These are phyloP conservation scores for Gymnothorax reevesii DNA, from an alignment of 2,797 vertebrate species.

Conservation along the genomic window DNA sequence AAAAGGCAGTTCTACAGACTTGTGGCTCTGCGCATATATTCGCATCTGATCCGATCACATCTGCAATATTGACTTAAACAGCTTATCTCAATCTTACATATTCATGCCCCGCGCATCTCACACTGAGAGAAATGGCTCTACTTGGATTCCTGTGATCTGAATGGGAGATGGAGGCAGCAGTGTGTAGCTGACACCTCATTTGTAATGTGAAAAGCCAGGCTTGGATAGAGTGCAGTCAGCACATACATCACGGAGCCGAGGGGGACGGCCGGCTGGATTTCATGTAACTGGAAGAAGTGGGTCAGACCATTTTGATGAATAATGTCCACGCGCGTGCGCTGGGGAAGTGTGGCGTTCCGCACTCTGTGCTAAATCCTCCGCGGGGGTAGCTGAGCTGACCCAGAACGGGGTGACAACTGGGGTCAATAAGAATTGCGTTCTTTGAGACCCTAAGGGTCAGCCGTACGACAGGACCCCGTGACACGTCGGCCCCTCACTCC, in stretches of 20 bases:
- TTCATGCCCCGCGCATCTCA: neutral
- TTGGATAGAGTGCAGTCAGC: conserved; percentile 27
- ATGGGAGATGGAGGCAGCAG: conserved; percentile 4
- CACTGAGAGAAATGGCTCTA: conserved; percentile 6
- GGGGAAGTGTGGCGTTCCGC: neutral
- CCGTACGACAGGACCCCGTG: conserved; percentile 68
- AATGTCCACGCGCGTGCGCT: neutral
- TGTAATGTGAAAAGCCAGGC: conserved; percentile 15
- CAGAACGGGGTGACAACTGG: conserved; percentile 62
- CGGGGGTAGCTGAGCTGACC: neutral
- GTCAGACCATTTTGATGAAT: conserved; percentile 27
- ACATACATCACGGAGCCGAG: conserved; percentile 19
- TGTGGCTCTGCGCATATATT: neutral
- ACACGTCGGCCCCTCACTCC: conserved; percentile 66
- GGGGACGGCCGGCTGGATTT: neutral
- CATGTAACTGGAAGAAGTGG: conserved; percentile 24
- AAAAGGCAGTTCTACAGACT: neutral
- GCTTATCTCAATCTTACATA: conserved; percentile 19
- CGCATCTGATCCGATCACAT: conserved; percentile 17
- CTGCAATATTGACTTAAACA: conserved; percentile 24
- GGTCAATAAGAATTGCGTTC: conserved; percentile 70
- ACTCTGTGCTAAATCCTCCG: conserved; percentile 12
- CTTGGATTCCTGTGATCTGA: conserved; percentile 10
- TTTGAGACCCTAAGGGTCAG: conserved; percentile 61
- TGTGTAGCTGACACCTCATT: neutral